Evolutionary conservation across 2,113 vertebrate genomes (phyloP).

Genomic region (Pampusana beccarii): DNA sequence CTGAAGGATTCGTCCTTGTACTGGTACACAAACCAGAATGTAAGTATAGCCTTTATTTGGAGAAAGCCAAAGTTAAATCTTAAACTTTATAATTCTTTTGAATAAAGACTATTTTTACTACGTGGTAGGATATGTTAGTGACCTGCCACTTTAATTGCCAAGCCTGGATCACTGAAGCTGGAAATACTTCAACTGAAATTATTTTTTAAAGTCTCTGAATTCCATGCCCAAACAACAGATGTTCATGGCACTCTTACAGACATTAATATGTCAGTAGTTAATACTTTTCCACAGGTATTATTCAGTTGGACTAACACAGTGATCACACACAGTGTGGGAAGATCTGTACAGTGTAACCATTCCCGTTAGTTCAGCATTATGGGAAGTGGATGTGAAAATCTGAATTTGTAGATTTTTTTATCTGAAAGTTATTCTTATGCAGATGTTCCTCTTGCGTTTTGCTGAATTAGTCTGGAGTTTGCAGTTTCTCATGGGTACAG

Average conservation of each 20-base stretch:
- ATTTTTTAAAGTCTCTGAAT: not conserved
- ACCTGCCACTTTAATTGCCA: not conserved
- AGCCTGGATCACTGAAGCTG: not conserved
- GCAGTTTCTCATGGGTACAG: not conserved
- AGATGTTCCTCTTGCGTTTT: conserved; percentile 3
- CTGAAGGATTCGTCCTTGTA: conserved; percentile 90
- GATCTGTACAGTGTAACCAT: not conserved
- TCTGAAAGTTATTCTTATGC: not conserved
- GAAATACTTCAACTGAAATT: not conserved
- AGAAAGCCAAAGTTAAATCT: not conserved
- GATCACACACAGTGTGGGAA: not conserved
- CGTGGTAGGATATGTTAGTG: not conserved
- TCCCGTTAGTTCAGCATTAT: not conserved
- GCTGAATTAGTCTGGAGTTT: not conserved
- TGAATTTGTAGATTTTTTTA: not conserved
- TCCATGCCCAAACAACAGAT: not conserved
- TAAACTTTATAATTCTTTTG: not conserved
- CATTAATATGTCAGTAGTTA: not conserved
- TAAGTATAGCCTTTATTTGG: conserved; percentile 58
- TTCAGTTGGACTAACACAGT: not conserved
- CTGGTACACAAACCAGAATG: conserved; percentile 94
- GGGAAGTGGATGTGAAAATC: not conserved
- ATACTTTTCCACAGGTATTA: not conserved
- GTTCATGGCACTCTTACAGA: not conserved
- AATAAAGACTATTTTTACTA: not conserved